These are phyloP conservation scores for Euleptes europaea DNA, from an alignment of 2,113 vertebrate species.

Conservation along the genomic window DNA sequence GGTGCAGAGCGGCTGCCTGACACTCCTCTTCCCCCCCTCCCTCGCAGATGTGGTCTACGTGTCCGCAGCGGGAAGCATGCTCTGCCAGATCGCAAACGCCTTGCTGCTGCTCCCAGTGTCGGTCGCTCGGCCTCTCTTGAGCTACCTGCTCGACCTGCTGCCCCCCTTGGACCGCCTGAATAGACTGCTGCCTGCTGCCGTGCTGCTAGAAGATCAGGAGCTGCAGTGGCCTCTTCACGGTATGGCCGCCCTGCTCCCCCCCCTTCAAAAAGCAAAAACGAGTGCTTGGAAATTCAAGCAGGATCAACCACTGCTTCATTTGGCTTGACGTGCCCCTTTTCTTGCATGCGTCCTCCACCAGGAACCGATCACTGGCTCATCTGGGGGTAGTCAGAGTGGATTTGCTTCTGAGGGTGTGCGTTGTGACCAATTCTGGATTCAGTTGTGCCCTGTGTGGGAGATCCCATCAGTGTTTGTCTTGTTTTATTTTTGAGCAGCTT, in stretches of 20 bases:
- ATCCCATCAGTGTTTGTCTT: too few species aligned
- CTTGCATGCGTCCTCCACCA: too few species aligned
- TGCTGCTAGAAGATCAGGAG: conserved; percentile 95
- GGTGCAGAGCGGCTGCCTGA: not conserved
- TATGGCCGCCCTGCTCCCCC: conserved; percentile 55
- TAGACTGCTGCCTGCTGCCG: conserved; percentile 89
- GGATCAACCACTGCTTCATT: too few species aligned
- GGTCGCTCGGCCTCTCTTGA: conserved; percentile 90
- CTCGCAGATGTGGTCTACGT: conserved; percentile 91
- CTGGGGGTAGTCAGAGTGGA: too few species aligned
- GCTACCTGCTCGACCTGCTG: conserved; percentile 90
- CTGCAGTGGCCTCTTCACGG: conserved; percentile 97
- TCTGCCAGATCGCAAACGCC: conserved; percentile 94
- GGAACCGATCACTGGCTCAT: too few species aligned
- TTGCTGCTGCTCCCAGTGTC: conserved; percentile 91
- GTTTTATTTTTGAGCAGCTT: too few species aligned
- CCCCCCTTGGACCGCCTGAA: conserved; percentile 94
- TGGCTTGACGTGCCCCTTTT: too few species aligned
- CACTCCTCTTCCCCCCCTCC: not conserved
- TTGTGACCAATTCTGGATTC: too few species aligned
- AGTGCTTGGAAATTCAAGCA: too few species aligned
- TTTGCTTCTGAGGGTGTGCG: too few species aligned
- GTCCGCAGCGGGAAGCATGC: conserved; percentile 96
- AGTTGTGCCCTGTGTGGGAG: too few species aligned
- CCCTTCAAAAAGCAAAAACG: too few species aligned